Base-by-base conservation (phyloP, 2,797 vertebrate species). In the Hoplostethus mediterraneus region DNA sequence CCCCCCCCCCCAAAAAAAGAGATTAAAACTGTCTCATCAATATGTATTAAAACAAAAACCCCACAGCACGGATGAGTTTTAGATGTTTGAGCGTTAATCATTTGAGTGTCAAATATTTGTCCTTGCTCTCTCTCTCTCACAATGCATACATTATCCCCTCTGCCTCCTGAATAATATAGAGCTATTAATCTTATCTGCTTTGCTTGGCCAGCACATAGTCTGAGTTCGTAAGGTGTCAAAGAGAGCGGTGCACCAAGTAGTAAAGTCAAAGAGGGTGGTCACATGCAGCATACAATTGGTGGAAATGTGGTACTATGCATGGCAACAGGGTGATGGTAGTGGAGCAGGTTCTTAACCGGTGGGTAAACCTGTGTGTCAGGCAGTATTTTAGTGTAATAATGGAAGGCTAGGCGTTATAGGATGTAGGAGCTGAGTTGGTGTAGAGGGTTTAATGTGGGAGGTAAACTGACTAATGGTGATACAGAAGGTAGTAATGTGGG, bases 21-120 rank as follows among this genome's bases (percentile, higher is more conserved):
- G 79, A 90, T 88, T 82, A 69, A 79, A 84, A 71, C 60, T 25
- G 2, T 6, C 12, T 55, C 44, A 67, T 90, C 67, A 90, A 89
- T 89, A 85, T 84, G 70, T 64, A 84, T 84, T 44, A 58, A 40
- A 64, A 45, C 3, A 77, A 72, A 84, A 77, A 10, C 9, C 5
- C 48, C 21, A 30, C 61, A 74, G 28, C 47, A 45, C 52, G 30
- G 71, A 75, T 21, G 28, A 69, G 73, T 80, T 88, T 81, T 45
- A 55, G 62, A 75, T 42, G 56, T 79, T 75, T 13, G 62, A 63
- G 71, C 53, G 48, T 66, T 81, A 45, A 55, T 72, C 52, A 47
- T 71, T 74, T 75, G 48, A 67, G 75, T 63, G 49, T 88, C 74
- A 83, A 87, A 88, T 90, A 80, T 82, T 87, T 89, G 82, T 84